Evolutionary conservation across 2,888 invertebrate species (phyloP).

Genomic region (Leptinotarsa haldemani): DNA sequence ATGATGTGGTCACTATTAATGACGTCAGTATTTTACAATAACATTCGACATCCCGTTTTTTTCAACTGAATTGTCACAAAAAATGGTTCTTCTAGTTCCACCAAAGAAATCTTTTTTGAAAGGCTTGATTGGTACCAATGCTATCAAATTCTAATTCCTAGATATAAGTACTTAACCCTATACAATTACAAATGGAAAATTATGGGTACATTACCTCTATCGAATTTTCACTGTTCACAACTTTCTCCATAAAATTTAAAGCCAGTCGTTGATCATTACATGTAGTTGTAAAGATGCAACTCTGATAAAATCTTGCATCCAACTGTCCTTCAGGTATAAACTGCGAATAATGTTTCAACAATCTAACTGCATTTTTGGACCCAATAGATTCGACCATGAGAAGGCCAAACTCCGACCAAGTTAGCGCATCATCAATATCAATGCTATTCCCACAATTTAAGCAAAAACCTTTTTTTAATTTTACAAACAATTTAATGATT

Average conservation of each 20-base stretch:
- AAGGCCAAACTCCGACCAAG: constrained; percentile 73
- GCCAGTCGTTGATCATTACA: constrained; percentile 30
- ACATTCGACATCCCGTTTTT: no score
- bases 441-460: constrained; percentile 72
- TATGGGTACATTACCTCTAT: constrained; percentile 32
- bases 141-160: no score
- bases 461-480: constrained; percentile 71
- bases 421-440: constrained; percentile 66
- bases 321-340: constrained; percentile 71
- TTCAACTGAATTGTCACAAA: no score
- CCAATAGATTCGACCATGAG: constrained; percentile 74
- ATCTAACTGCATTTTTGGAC: constrained; percentile 69
- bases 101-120: no score
- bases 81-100: no score
- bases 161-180: no score
- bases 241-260: constrained; percentile 39
- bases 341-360: constrained; percentile 70
- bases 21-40: no score
- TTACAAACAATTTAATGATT: constrained; percentile 69
- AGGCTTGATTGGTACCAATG: no score
- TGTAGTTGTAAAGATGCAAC: constrained; percentile 65
- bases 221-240: constrained; percentile 30
- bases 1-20: no score
- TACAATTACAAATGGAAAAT: no score
- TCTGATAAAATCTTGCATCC: constrained; percentile 72